Conservation (phyloP, 2,113 vertebrate genomes). For the Notothenia coriiceps region DNA sequence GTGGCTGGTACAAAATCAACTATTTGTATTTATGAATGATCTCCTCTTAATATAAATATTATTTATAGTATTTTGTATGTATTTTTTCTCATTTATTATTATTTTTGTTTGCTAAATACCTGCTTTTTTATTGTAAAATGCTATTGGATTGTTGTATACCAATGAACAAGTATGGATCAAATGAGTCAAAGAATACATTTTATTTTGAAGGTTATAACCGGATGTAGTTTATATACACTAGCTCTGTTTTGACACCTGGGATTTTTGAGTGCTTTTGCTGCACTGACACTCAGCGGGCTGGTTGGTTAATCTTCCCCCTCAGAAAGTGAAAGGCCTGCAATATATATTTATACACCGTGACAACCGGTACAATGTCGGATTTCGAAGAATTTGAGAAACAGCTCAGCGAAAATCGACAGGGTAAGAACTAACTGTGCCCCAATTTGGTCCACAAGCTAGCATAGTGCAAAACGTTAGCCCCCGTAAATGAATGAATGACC, state of each 20-base stretch:
- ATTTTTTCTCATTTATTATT: too few species aligned
- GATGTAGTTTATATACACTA: neutral
- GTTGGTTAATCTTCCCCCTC: neutral
- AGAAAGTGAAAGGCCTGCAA: neutral
- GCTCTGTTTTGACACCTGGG: neutral
- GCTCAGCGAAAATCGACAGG: conserved; percentile 84
- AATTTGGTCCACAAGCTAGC: conserved; percentile 37
- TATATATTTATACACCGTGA: neutral
- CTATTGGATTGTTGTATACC: too few species aligned
- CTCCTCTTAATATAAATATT: too few species aligned
- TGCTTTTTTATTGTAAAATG: too few species aligned
- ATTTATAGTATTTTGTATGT: too few species aligned
- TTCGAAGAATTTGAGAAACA: conserved; percentile 88
- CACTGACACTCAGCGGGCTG: conserved; percentile 24
- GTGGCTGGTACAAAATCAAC: too few species aligned
- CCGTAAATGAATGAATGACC: conserved; percentile 1
- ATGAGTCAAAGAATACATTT: conserved; percentile 1
- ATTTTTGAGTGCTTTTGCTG: neutral
- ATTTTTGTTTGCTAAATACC: too few species aligned
- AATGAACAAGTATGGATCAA: too few species aligned
- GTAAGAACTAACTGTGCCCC: conserved; percentile 52
- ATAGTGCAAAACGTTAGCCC: conserved; percentile 21
- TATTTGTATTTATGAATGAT: too few species aligned
- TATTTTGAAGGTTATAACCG: conserved; percentile 43
- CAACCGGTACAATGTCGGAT: conserved; percentile 74